Base-by-base conservation (phyloP, 2,113 vertebrate genomes). In the Motacilla alba region DNA sequence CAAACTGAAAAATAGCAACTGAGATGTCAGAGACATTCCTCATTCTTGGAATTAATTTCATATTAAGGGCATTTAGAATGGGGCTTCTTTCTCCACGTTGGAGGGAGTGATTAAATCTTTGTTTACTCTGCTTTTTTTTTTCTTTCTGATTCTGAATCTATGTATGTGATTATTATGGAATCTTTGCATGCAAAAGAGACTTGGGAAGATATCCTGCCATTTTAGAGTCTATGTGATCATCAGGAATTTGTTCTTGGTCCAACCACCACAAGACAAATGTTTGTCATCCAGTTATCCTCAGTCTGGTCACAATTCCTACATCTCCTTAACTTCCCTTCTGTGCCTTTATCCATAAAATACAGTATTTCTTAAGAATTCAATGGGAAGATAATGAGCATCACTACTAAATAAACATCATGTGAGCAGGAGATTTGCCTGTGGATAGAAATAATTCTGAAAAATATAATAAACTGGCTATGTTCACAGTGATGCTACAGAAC, bases 11-110 rank as follows among this genome's bases (percentile, higher is more conserved):
- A 96, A 73, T 0, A 4, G 31, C 4, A 11, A 69, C 43, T 76
- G 76, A 90, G 49, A 56, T 69, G 15, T 77, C 89, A 84, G 91
- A 95, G 60, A 58, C 44, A 86, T 90, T 55, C 62, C 68, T 96
- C 41, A 87, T 67, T n/a, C 49, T 77, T 90, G 62, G 80, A 91
- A 78, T 52, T 92, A 88, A 86, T 92, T 94, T 82, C n/a, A 16
- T 83, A 46, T 76, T 87, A 47, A 27, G 20, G 35, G 17, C 58
- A 2, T 84, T 83, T 44, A 88, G 68, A 76, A 68, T 62, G 44
- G 30, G 46, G 13, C 44, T 20, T 75, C 58, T 53, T 91, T 80
- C 35, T 83, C 46, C 35, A 4, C 24, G 5, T 22, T 39, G 31
- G 20, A 70, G 35, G 15, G 31, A 87, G 14, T 27, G 8, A 66